Percentiles rank a stretch among this genome's conserved stretches.
phyloP scores from a whole-genome alignment of 2,113 vertebrate species.

The Semnopithecus entellus region DNA sequence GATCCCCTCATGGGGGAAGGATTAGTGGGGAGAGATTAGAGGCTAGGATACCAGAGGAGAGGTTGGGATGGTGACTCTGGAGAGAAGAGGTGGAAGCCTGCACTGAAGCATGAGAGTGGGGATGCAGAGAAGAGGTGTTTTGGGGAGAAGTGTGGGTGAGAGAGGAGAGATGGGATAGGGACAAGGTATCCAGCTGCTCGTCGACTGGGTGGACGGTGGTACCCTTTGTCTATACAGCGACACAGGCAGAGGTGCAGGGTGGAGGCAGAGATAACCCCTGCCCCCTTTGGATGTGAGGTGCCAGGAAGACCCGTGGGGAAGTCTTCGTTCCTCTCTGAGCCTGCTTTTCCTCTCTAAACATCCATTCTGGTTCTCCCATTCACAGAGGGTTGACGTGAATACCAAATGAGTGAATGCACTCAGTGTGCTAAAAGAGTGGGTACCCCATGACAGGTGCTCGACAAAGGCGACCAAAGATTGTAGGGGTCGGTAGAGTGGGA shows the following conservation, averaged over 20 bases:
- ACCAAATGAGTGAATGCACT: accelerated
- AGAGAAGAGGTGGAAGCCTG: background rate
- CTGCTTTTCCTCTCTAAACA: background rate
- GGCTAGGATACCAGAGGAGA: background rate
- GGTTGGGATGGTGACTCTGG: background rate
- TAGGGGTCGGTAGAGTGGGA: background rate
- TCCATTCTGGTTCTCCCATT: accelerated
- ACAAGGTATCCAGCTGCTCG: background rate
- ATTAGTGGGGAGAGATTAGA: background rate
- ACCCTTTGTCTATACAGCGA: background rate
- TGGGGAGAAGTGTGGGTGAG: background rate
- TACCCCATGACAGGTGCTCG: background rate
- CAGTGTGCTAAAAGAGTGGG: no score
- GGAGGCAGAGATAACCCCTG: accelerated
- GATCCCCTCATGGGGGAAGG: background rate
- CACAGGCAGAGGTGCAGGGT: background rate
- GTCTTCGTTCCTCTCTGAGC: background rate
- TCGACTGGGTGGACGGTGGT: no score
- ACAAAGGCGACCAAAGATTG: background rate
- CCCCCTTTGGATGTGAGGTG: background rate
- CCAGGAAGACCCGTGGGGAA: accelerated
- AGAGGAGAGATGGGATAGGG: background rate
- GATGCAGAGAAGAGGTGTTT: background rate
- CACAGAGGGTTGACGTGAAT: background rate
- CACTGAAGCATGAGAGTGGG: accelerated